These are phyloP conservation scores for Metallyticus violacea DNA, from an alignment of 2,888 invertebrate genomes.

Conservation along the genomic window DNA sequence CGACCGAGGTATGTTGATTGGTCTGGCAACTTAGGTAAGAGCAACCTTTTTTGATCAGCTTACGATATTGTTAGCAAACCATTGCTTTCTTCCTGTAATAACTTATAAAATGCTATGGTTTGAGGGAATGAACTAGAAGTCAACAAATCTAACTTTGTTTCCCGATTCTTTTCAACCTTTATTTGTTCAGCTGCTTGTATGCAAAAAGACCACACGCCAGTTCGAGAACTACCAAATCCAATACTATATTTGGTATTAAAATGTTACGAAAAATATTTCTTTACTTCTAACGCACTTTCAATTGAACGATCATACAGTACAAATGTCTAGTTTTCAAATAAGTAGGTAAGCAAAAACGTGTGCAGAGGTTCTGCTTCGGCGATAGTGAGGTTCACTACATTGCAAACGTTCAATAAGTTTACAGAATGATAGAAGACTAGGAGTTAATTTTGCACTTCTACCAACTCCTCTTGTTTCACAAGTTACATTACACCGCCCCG, in stretches of 20 bases:
- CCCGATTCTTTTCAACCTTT: neutral
- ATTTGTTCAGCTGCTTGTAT: neutral
- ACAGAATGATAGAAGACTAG: no score
- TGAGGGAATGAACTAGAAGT: neutral
- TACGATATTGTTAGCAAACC: neutral
- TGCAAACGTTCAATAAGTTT: no score
- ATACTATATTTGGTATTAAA: neutral
- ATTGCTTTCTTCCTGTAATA: neutral
- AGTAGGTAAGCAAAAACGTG: neutral
- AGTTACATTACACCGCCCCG: no score
- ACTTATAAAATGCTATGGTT: constrained; percentile 6
- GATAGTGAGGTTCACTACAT: neutral
- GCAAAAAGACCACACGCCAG: neutral
- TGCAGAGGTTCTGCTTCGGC: neutral
- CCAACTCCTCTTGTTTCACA: no score
- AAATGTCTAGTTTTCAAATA: neutral
- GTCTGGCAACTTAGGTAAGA: neutral
- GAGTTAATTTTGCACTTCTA: no score
- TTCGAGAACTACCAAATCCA: neutral
- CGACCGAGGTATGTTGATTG: neutral
- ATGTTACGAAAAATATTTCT: neutral
- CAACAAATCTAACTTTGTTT: neutral
- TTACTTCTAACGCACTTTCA: neutral
- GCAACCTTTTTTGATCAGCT: constrained; percentile 1
- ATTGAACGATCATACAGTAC: neutral